Base-by-base conservation (phyloP, 1,140 invertebrate species). In the Bombus turneri region DNA sequence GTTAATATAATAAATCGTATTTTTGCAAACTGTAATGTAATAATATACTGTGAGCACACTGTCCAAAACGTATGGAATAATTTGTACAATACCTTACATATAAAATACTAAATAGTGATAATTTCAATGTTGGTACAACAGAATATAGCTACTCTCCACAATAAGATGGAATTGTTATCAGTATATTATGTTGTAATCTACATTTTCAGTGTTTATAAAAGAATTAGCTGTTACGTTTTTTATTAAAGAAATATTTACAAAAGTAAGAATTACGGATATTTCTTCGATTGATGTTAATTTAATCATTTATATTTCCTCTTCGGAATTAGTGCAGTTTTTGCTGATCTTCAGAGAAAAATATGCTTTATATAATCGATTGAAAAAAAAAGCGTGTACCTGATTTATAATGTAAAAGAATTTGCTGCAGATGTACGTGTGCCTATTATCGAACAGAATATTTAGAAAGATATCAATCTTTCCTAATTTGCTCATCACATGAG, bases 51-150 rank as follows among this genome's bases (percentile, higher is more conserved):
- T 81, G 80, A 92, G 91, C 91, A 90, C 92, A 91, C 88, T 94
- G 93, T 94, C 93, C 93, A 91, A 93, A 94, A 93, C 92, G 92
- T 94, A 94, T 93, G 91, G 89, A 93, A 93, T 91, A 91, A 93
- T 93, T 94, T 94, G 93, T 94, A 94, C 89, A 92, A 91, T 94
- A 93, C 76, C 92, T 92, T 92, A 91, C 84, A 90, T 72, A 86
- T 86, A 87, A 84, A 86, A 87, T 87, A 86, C 81, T 86, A 88
- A 89, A 91, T 90, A 92, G 86, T 85, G 86, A 92, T 92, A 93
- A 92, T 93, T 93, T 93, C 87, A 92, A 92, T 93, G 92, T 93
- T 92, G 93, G 89, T 94, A 93, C 92, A 93, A 92, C 93, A 93
- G 83, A 93, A 92, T 93, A 92, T 92, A 92, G 88, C 88, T 89